Evolutionary conservation across 2,797 vertebrate species (phyloP).

Genomic region (Karalla daura): DNA sequence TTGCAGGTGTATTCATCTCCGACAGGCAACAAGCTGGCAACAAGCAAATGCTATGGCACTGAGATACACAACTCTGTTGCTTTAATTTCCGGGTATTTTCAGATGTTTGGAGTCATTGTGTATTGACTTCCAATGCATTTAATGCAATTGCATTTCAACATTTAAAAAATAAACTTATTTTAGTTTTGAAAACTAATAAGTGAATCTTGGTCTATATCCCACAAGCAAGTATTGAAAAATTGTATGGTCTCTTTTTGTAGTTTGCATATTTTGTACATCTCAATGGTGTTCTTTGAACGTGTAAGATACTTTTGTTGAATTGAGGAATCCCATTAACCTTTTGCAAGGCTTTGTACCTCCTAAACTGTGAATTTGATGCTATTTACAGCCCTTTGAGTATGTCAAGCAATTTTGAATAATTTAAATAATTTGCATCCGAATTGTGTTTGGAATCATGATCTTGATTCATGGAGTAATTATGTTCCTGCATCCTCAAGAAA

Average conservation of each 20-base stretch:
- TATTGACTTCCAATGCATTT: background rate
- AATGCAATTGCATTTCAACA: background rate
- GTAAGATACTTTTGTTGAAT: conserved; percentile 10
- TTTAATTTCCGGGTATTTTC: conserved; percentile 5
- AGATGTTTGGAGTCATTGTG: background rate
- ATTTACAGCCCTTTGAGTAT: conserved; percentile 31
- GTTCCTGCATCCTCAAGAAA: no score
- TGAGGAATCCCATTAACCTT: conserved; percentile 68
- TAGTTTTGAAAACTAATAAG: background rate
- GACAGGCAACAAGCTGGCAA: background rate
- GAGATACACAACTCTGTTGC: background rate
- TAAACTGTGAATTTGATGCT: conserved; percentile 10
- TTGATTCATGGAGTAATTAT: background rate
- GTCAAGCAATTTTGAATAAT: conserved; percentile 38
- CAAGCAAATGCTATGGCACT: background rate
- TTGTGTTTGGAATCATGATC: conserved; percentile 21
- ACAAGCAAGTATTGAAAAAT: conserved; percentile 1
- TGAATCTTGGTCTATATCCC: background rate
- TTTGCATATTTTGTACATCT: conserved; percentile 16
- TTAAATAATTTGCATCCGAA: conserved; percentile 49
- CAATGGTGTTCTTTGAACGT: background rate
- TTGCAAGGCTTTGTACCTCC: conserved; percentile 49
- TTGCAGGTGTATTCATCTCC: background rate
- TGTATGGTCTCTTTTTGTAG: no score
- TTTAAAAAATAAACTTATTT: background rate